Percentiles rank a stretch among this genome's conserved stretches.
Evolutionary conservation across 1,140 invertebrate species (phyloP).

Genomic region (Cephus cinctus): DNA sequence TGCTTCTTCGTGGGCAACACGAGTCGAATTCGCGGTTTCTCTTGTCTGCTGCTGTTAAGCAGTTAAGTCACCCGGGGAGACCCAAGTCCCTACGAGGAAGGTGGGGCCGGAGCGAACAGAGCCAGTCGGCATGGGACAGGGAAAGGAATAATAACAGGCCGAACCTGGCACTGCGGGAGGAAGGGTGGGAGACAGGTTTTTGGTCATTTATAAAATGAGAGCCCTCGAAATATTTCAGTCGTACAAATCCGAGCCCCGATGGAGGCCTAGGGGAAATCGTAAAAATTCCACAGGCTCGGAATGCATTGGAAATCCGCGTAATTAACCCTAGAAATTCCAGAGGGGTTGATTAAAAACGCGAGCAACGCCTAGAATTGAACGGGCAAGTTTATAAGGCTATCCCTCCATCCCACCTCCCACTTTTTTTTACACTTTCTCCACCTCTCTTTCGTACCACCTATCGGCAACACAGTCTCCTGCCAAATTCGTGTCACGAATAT

Average conservation of each 20-base stretch:
- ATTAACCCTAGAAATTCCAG: constrained; percentile 51
- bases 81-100: no score
- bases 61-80: no score
- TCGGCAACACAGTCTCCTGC: no score
- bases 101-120: no score
- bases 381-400: constrained; percentile 15
- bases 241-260: constrained; percentile 23
- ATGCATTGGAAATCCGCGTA: constrained; percentile 49
- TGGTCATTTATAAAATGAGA: constrained; percentile 39
- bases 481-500: no score
- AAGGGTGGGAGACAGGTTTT: no score
- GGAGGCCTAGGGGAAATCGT: constrained; percentile 31
- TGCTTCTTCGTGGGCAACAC: constrained; percentile 19
- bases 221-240: constrained; percentile 40
- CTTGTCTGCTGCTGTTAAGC: no score
- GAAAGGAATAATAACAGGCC: no score
- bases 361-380: constrained; percentile 35
- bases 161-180: no score
- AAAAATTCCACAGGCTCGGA: constrained; percentile 45
- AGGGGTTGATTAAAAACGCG: constrained; percentile 52
- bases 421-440: constrained; percentile 12
- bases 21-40: no score
- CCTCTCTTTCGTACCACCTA: constrained; percentile 8
- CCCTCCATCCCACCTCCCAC: constrained; percentile 15
- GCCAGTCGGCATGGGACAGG: constrained; percentile 19